These are phyloP conservation scores for Cephalopterus ornatus DNA, from an alignment of 2,113 vertebrate genomes.

Conservation along the genomic window DNA sequence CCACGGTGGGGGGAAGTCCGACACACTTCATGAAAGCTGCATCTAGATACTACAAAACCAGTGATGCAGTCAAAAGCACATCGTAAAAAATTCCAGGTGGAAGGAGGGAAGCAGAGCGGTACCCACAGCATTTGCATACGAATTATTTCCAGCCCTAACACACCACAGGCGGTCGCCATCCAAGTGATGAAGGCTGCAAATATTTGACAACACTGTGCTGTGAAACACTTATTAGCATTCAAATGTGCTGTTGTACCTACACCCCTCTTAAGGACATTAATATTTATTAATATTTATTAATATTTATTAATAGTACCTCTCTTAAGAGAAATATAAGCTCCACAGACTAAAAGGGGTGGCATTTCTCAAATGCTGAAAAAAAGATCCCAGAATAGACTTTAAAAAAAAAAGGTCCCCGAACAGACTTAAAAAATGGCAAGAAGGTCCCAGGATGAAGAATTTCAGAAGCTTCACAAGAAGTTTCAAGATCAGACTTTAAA, in stretches of 20 bases:
- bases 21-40: neutral
- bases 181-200: neutral
- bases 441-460: neutral
- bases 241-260: neutral
- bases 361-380: neutral
- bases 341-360: neutral
- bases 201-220: neutral
- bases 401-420: no score
- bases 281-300: neutral
- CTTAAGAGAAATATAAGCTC: neutral
- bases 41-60: neutral
- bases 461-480: neutral
- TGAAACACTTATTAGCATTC: neutral
- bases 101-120: neutral
- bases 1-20: neutral
- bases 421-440: neutral
- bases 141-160: neutral
- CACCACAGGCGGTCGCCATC: neutral
- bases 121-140: fast-evolving
- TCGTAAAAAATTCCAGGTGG: neutral
- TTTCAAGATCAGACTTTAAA: neutral
- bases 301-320: neutral
- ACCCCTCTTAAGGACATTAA: neutral
- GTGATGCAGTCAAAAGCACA: neutral
- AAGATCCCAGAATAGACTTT: neutral